Evolutionary conservation across 2,888 invertebrate genomes (phyloP).

Genomic region (Chrysopilus asiliformis): DNA sequence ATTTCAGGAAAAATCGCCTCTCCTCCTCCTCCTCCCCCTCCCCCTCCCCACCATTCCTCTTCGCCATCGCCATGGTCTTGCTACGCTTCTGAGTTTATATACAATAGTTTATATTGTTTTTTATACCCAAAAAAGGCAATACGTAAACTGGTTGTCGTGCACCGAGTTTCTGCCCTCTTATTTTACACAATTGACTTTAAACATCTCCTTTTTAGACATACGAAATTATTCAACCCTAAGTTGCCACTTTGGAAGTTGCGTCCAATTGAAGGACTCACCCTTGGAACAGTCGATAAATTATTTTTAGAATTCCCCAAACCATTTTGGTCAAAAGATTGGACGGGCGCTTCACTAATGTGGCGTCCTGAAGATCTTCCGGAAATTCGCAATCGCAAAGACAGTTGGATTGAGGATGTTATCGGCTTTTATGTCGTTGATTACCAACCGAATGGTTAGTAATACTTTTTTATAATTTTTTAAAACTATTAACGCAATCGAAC

Average conservation of each 20-base stretch:
- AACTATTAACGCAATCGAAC: too few species aligned
- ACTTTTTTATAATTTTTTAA: too few species aligned
- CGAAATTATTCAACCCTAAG: slow-evolving; percentile 37
- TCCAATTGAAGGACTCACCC: slow-evolving; percentile 41
- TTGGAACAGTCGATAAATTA: slow-evolving; percentile 50
- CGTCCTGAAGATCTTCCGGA: slow-evolving; percentile 37
- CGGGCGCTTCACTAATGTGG: slow-evolving; percentile 46
- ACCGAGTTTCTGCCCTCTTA: too few species aligned
- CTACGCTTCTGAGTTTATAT: too few species aligned
- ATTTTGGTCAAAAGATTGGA: slow-evolving; percentile 44
- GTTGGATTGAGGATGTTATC: slow-evolving; percentile 52
- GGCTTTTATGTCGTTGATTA: slow-evolving; percentile 52
- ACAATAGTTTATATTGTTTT: too few species aligned
- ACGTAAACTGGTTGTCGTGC: too few species aligned
- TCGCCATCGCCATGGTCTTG: too few species aligned
- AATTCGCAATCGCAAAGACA: slow-evolving; percentile 25
- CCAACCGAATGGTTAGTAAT: slow-evolving; percentile 47
- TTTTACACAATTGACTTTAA: too few species aligned
- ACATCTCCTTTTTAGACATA: slow-evolving; percentile 12
- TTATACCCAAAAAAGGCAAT: too few species aligned
- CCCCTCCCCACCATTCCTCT: too few species aligned
- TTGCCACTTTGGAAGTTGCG: slow-evolving; percentile 38
- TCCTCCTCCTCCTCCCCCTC: too few species aligned
- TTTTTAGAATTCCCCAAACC: slow-evolving; percentile 44
- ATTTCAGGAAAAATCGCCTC: too few species aligned